A percentile compares a stretch with the other conserved stretches of the same genome.
phyloP scores from a whole-genome alignment of 23 tunicate genomes.

The Halocynthia aurantium region DNA sequence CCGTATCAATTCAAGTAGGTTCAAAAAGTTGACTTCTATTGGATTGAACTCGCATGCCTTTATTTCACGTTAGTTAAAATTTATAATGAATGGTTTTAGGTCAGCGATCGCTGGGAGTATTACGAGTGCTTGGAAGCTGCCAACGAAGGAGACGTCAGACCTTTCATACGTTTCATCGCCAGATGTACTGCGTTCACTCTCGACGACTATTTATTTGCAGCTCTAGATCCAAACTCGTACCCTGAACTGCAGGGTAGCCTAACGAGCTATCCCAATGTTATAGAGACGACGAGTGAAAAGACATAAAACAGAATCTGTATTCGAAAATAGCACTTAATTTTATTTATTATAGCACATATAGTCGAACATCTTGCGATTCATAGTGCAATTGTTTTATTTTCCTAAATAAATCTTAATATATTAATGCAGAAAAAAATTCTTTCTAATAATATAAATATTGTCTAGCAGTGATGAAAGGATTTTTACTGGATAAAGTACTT shows the following conservation, averaged over 20 bases:
- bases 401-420: too few relatives aligned
- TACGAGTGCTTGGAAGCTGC: conserved; percentile 74
- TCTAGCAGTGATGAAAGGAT: too few relatives aligned
- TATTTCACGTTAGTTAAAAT: neutral
- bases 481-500: too few relatives aligned
- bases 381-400: too few relatives aligned
- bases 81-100: conserved; percentile 16
- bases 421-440: too few relatives aligned
- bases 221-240: conserved; percentile 9
- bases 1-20: conserved; percentile 48
- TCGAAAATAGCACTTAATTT: too few relatives aligned
- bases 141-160: conserved; percentile 84
- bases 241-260: conserved; percentile 3
- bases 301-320: neutral
- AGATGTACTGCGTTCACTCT: conserved; percentile 56
- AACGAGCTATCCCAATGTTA: neutral
- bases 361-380: too few relatives aligned
- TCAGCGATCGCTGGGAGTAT: conserved; percentile 75
- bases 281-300: neutral
- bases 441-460: too few relatives aligned
- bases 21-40: neutral
- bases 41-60: neutral
- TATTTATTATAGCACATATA: too few relatives aligned
- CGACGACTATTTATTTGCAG: conserved; percentile 67
- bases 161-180: conserved; percentile 84